A percentile compares a stretch with the other conserved stretches of the same genome.
Conservation (phyloP, 2,888 invertebrate species). For the Pycnomerus fuliginosus region DNA sequence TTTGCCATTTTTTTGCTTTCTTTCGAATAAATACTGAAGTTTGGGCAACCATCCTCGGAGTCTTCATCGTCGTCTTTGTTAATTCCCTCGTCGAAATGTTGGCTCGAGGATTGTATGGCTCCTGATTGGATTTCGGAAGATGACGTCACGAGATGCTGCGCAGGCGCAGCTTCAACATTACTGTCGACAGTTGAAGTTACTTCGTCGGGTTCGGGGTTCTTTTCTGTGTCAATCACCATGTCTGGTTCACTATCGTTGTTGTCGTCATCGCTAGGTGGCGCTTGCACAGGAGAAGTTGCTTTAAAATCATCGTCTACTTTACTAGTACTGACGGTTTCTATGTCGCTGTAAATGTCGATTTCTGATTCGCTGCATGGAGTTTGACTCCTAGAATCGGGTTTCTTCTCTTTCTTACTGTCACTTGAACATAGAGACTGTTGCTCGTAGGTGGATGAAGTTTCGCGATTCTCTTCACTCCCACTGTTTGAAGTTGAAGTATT, state of each 20-base stretch:
- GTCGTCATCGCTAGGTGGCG: slow-evolving; percentile 55
- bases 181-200: slow-evolving; percentile 12
- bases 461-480: slow-evolving; percentile 27
- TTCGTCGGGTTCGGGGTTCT: slow-evolving; percentile 35
- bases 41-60: slow-evolving; percentile 73
- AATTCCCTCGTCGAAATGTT: slow-evolving; percentile 20
- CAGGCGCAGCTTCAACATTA: background rate
- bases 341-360: slow-evolving; percentile 64
- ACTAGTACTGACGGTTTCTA: slow-evolving; percentile 54
- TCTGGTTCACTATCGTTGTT: slow-evolving; percentile 56
- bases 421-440: slow-evolving; percentile 36
- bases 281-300: slow-evolving; percentile 39
- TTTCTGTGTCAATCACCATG: slow-evolving; percentile 58
- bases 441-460: slow-evolving; percentile 42
- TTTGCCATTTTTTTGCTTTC: slow-evolving; percentile 75
- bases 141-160: slow-evolving; percentile 27
- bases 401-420: slow-evolving; percentile 26
- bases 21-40: slow-evolving; percentile 82
- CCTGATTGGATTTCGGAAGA: slow-evolving; percentile 40
- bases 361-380: slow-evolving; percentile 50
- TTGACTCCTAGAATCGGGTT: slow-evolving; percentile 25
- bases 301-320: slow-evolving; percentile 43
- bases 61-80: slow-evolving; percentile 56
- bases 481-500: slow-evolving; percentile 9
- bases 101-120: slow-evolving; percentile 40